phyloP scores from a whole-genome alignment of 2,888 invertebrate genomes.

The Agrotis clavis region DNA sequence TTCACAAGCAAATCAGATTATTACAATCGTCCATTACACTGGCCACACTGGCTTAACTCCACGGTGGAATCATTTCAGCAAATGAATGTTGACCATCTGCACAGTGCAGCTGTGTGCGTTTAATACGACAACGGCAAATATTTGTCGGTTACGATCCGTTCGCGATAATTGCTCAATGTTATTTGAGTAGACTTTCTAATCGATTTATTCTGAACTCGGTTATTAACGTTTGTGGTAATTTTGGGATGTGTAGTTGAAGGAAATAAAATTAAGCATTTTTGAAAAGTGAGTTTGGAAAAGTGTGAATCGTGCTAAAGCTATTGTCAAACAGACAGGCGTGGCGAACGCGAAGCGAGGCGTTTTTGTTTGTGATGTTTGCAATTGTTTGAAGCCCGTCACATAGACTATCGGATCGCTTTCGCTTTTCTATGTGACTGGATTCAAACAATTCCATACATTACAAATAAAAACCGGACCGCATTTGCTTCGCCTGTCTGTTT shows the following conservation, averaged over 20 bases:
- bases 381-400: too few relatives aligned
- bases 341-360: too few relatives aligned
- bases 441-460: too few relatives aligned
- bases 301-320: too few relatives aligned
- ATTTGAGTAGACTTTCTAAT: slow-evolving; percentile 56
- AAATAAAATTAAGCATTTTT: not conserved
- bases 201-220: slow-evolving; percentile 34
- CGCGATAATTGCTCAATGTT: slow-evolving; percentile 55
- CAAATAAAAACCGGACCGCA: too few relatives aligned
- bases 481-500: too few relatives aligned
- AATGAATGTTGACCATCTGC: slow-evolving; percentile 69
- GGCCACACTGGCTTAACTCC: slow-evolving; percentile 41
- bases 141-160: slow-evolving; percentile 49
- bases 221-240: slow-evolving; percentile 1
- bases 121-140: slow-evolving; percentile 61
- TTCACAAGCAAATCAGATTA: slow-evolving; percentile 50
- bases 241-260: not conserved
- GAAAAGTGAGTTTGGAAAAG: too few relatives aligned
- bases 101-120: slow-evolving; percentile 63
- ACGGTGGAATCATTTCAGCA: slow-evolving; percentile 50
- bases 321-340: too few relatives aligned
- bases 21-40: slow-evolving; percentile 48
- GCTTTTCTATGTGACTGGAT: too few relatives aligned
- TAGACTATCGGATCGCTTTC: too few relatives aligned
- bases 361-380: too few relatives aligned